Percentiles rank a stretch among this genome's conserved stretches.
Evolutionary conservation across 2,797 vertebrate genomes (phyloP).

Genomic region (Falco novaeseelandiae): DNA sequence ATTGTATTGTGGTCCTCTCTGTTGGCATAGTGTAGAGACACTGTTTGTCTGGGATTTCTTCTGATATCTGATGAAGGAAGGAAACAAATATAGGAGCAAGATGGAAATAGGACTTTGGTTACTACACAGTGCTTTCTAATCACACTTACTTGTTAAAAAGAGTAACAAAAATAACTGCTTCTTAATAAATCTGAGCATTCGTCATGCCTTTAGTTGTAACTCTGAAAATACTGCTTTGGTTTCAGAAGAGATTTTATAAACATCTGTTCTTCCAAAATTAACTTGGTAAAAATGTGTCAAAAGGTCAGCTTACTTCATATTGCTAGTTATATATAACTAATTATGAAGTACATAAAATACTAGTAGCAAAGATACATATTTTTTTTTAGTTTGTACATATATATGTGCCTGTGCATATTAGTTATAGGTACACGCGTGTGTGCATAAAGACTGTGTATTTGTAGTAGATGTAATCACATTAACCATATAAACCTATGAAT

Average conservation of each 20-base stretch:
- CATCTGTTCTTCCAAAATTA: not conserved
- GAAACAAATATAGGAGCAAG: not conserved
- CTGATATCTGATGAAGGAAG: not conserved
- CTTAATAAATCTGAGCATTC: not conserved
- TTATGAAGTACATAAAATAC: not conserved
- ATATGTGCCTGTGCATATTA: not conserved
- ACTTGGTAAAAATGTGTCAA: not conserved
- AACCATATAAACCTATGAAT: not conserved
- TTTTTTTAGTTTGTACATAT: not conserved
- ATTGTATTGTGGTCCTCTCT: not conserved
- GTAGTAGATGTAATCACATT: not conserved
- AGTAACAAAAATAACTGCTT: not conserved
- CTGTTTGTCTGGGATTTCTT: not conserved
- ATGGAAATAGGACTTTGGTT: not conserved
- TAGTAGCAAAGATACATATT: not conserved
- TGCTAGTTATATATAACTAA: not conserved
- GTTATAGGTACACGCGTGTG: fast-evolving
- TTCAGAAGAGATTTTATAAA: not conserved
- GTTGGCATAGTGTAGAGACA: not conserved
- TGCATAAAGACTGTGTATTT: not conserved
- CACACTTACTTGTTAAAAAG: not conserved
- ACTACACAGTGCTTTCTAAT: not conserved
- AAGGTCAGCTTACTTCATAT: not conserved
- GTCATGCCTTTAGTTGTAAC: not conserved
- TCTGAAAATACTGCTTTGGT: not conserved